Conservation (phyloP, 2,113 vertebrate genomes). For the Hassar affinis region DNA sequence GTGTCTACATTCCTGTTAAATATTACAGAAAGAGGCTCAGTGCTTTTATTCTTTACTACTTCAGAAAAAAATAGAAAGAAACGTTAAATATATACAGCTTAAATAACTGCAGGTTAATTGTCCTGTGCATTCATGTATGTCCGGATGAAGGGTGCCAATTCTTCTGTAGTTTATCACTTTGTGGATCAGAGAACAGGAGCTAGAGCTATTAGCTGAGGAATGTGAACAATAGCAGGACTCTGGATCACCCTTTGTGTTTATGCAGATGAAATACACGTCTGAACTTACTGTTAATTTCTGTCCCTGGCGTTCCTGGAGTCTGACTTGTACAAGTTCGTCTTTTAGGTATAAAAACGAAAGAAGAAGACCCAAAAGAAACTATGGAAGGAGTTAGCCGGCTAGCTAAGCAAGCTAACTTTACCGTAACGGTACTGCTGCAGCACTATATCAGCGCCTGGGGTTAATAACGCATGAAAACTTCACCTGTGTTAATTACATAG, state of each 20-base stretch:
- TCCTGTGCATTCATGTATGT: neutral
- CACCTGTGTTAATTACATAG: neutral
- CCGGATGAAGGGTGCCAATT: neutral
- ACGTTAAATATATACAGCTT: neutral
- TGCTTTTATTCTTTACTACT: neutral
- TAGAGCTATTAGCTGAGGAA: neutral
- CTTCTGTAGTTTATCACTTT: neutral
- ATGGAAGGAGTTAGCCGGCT: neutral
- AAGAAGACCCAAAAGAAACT: neutral
- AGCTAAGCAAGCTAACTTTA: conserved; percentile 1
- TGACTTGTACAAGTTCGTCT: neutral
- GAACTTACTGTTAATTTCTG: neutral
- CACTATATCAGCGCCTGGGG: neutral
- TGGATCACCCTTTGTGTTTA: too few relatives aligned
- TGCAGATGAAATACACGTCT: neutral
- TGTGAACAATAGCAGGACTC: neutral
- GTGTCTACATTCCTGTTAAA: neutral
- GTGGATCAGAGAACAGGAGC: neutral
- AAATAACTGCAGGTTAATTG: neutral
- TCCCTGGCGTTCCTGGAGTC: neutral
- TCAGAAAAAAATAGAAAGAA: neutral
- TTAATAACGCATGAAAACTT: neutral
- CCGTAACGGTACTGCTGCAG: neutral
- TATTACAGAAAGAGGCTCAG: neutral
- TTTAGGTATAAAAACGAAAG: neutral